Percentiles rank a stretch among this genome's conserved stretches.
Conservation (phyloP, 1,140 invertebrate genomes). For the Lethocerus indicus region DNA sequence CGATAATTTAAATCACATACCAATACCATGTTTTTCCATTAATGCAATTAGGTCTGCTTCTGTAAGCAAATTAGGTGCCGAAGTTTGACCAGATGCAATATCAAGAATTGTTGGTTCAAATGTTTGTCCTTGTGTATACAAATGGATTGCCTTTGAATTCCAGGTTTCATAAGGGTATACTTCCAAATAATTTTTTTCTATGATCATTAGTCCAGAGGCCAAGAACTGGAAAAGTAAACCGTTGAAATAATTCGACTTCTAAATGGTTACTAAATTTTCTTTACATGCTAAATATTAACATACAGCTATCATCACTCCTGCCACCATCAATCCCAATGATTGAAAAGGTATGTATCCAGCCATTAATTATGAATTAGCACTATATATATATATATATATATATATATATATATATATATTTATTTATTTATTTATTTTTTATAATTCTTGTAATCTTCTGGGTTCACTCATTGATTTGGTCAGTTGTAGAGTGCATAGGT, state of each 20-base stretch:
- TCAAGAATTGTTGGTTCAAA: conserved; percentile 72
- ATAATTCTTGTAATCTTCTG: too few relatives aligned
- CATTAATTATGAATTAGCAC: too few relatives aligned
- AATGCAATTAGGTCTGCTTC: conserved; percentile 95
- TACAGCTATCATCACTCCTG: neutral
- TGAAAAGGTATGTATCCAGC: too few relatives aligned
- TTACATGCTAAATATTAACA: neutral
- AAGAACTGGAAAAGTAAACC: conserved; percentile 47
- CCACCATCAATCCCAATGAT: too few relatives aligned
- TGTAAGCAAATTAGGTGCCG: conserved; percentile 72
- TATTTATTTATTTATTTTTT: too few relatives aligned
- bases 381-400: too few relatives aligned
- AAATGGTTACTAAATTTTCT: neutral
- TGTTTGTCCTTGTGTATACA: conserved; percentile 51
- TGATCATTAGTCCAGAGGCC: conserved; percentile 76
- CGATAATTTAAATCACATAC: conserved; percentile 25
- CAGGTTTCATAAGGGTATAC: conserved; percentile 97
- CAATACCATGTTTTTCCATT: conserved; percentile 99
- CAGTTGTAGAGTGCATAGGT: too few relatives aligned
- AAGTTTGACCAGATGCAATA: conserved; percentile 64
- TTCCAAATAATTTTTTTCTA: conserved; percentile 88
- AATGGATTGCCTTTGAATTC: conserved; percentile 78
- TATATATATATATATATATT: too few relatives aligned
- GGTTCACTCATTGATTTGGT: too few relatives aligned
- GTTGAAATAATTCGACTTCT: too few relatives aligned